These are phyloP conservation scores for Psittacara wagleri DNA, from an alignment of 2,113 vertebrate species.

Conservation along the genomic window DNA sequence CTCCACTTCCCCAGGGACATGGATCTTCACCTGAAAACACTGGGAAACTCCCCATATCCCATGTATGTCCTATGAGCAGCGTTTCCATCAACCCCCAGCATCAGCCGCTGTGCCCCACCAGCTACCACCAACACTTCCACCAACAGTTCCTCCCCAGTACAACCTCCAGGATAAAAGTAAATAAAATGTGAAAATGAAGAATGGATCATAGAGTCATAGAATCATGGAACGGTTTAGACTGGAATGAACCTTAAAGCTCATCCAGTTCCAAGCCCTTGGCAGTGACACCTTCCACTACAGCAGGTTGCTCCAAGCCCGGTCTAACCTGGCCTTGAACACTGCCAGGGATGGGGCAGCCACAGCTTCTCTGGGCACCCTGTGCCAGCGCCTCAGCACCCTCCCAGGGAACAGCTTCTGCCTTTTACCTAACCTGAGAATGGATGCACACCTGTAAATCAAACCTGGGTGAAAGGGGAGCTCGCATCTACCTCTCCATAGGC, in stretches of 20 bases:
- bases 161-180: fast-evolving
- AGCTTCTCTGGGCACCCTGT: not conserved
- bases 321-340: not conserved
- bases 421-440: not conserved
- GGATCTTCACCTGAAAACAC: not conserved
- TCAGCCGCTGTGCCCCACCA: not conserved
- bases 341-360: not conserved
- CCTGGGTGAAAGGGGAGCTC: not conserved
- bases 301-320: not conserved
- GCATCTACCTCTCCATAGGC: not conserved
- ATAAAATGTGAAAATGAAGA: fast-evolving
- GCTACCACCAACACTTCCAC: not conserved
- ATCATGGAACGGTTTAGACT: not conserved
- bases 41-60: not conserved
- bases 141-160: not conserved
- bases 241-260: not conserved
- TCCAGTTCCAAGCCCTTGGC: not conserved
- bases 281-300: not conserved
- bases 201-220: not conserved
- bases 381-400: not conserved
- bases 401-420: not conserved
- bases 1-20: not conserved
- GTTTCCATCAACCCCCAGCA: not conserved
- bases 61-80: not conserved
- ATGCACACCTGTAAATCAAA: fast-evolving